Evolutionary conservation across 2,888 invertebrate genomes (phyloP), one percentile per base, ranked within the genome.

Genomic region (Stegana nigrithorax): DNA sequence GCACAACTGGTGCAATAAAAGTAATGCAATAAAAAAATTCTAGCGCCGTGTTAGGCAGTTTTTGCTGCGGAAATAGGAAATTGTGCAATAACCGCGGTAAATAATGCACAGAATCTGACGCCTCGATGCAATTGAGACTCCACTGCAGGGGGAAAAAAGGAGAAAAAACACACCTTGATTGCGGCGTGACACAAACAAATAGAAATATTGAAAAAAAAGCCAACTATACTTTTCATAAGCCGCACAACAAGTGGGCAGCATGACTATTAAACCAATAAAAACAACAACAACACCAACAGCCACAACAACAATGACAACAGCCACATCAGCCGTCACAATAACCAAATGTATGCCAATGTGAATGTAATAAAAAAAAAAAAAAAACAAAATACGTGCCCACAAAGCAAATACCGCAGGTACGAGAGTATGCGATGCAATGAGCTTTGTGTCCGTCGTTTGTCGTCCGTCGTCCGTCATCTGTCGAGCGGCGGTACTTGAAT

Each of bases 401-500:
- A 55, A 55, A 55, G 32, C 53, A 23, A 55, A 55, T 55, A 36
- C 32, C 36, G 53, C 53, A 55, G 21, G 21, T 26, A 19, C 32
- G 26, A n/a, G n/a, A n/a, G n/a, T n/a, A n/a, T n/a, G n/a, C n/a
- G n/a, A n/a, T n/a, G n/a, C n/a, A n/a, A n/a, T n/a, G n/a, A n/a
- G n/a, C n/a, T n/a, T n/a, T n/a, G n/a, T n/a, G n/a, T n/a, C n/a
- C n/a, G n/a, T n/a, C n/a, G n/a, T n/a, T n/a, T n/a, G n/a, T n/a
- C n/a, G n/a, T n/a, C n/a, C n/a, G n/a, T n/a, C n/a, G n/a, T n/a
- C n/a, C n/a, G n/a, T n/a, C n/a, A n/a, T n/a, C n/a, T n/a, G n/a
- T n/a, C n/a, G n/a, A n/a, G n/a, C n/a, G n/a, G n/a, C n/a, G 32
- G 53, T 55, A 55, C 53, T 55, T 55, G 53, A 55, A 47, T 23